Base-by-base conservation (phyloP, 2,113 vertebrate species). In the Sylvia atricapilla region DNA sequence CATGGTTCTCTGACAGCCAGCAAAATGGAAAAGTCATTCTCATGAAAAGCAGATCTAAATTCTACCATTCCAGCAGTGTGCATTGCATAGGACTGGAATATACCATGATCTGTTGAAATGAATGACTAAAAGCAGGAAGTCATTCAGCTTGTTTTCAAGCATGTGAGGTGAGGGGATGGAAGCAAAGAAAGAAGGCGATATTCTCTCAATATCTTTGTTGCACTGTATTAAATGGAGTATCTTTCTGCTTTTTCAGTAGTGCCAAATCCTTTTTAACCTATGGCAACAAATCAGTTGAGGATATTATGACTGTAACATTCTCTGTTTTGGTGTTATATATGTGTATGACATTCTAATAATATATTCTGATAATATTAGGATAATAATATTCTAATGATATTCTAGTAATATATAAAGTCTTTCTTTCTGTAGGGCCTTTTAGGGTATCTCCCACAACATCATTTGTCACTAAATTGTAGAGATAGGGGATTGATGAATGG, bases 11-110 rank as follows among this genome's bases (percentile, higher is more conserved):
- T 44, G 33, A 46, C 69, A 30, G 31, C 16, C 50, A 31, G 8
- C 13, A 25, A 89, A 89, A 91, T 55, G 20, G 50, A 84, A 44
- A 86, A 89, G 56, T 4, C 7, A 6, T 87, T 79, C 66, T 68
- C 12, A 37, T 73, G 62, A 90, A 91, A 89, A 83, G 55, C 8
- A 9, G 62, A 83, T 67, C 49, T 50, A 58, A 79, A 79, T 89
- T 95, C 58, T 23, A 76, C 53, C 7, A 5, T 82, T 63, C 12
- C 63, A 87, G 78, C 59, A 67, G 63, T 28, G 15, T 5, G 4
- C 20, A 2, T 46, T 79, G 28, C 0, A 0, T 33, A n/a, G 70
- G 41, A 15, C 46, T 76, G 59, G 50, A 43, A 39, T 0, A 1
- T 59, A 90, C 59, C 13, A 5, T 62, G 89, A 63, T 63, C 59